Evolutionary conservation across 2,113 vertebrate genomes (phyloP), one percentile per base, ranked within the genome.

Genomic region (Hystrix cristata): DNA sequence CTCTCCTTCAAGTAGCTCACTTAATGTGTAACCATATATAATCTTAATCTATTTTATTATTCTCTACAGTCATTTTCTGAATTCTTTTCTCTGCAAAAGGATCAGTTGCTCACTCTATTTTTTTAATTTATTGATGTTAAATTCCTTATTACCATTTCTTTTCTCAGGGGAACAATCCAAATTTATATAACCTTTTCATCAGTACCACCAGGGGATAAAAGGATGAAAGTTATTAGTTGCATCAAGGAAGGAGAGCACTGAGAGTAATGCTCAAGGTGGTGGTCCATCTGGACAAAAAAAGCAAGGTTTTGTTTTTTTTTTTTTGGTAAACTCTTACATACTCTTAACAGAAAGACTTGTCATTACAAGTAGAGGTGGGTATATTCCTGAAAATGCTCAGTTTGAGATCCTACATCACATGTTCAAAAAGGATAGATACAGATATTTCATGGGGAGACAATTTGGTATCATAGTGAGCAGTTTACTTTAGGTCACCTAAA

Each of bases 21-120:
- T 94, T 94, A 85, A 82, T 12, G 3, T n/a, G 31, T 53, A 86
- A 85, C 55, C 86, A 71, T 46, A 64, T 55, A 4, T 53, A 12
- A 23, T 87, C 89, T 76, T n/a, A 90, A 79, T 93, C 19, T 59
- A 48, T 60, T 15, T 29, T 16, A n/a, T 43, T 43, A 46, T 93
- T 29, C 9, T 74, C 23, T 55, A 55, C 79, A 87, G 25, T 13
- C 15, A 10, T 51, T 25, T 89, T 78, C 57, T 43, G 34, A 93
- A 82, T 83, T 65, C 57, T 93, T 14, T 79, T 14, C 23, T 91
- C 51, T 93, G 31, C 57, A 79, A 93, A 94, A 78, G 1, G 65
- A 72, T 18, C 18, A 76, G 14, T n/a, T 83, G 29, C 5, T 87
- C 34, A 53, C 21, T 93, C 85, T 53, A 51, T 82, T 79, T 64